Percentiles rank a stretch among this genome's conserved stretches.
Conservation (phyloP, 2,113 vertebrate genomes). For the Emberiza fucata region DNA sequence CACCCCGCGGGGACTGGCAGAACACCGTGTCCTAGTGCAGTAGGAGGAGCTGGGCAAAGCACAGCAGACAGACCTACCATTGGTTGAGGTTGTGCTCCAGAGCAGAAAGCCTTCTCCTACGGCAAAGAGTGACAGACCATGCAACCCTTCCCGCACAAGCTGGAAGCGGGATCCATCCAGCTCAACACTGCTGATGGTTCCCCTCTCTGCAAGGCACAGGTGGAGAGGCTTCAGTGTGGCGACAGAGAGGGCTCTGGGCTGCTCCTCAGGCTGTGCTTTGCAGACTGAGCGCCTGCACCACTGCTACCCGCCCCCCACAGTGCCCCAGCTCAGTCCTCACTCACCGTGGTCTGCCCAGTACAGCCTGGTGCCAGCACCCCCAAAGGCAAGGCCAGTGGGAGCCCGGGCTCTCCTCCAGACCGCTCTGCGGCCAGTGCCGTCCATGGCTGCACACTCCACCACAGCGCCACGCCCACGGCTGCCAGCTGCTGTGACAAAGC, state of each 20-base stretch:
- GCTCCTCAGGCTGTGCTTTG: neutral
- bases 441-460: conserved; percentile 84
- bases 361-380: conserved; percentile 68
- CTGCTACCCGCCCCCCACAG: fast-evolving
- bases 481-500: conserved; percentile 71
- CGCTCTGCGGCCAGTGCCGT: conserved; percentile 70
- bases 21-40: neutral
- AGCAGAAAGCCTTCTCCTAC: conserved; percentile 76
- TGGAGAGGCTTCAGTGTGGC: neutral
- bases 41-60: neutral
- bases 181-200: conserved; percentile 77
- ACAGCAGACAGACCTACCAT: conserved; percentile 58
- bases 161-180: conserved; percentile 80
- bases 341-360: conserved; percentile 89
- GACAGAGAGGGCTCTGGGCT: fast-evolving
- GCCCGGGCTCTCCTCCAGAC: conserved; percentile 76
- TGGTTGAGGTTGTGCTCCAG: conserved; percentile 77
- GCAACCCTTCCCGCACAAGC: conserved; percentile 73
- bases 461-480: neutral
- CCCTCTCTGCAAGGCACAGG: conserved; percentile 69
- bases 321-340: neutral
- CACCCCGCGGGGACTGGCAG: neutral
- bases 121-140: conserved; percentile 73
- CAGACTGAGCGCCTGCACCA: fast-evolving
- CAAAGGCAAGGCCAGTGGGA: conserved; percentile 78